Evolutionary conservation across 2,113 vertebrate genomes (phyloP).

Genomic region (Saccopteryx leptura): DNA sequence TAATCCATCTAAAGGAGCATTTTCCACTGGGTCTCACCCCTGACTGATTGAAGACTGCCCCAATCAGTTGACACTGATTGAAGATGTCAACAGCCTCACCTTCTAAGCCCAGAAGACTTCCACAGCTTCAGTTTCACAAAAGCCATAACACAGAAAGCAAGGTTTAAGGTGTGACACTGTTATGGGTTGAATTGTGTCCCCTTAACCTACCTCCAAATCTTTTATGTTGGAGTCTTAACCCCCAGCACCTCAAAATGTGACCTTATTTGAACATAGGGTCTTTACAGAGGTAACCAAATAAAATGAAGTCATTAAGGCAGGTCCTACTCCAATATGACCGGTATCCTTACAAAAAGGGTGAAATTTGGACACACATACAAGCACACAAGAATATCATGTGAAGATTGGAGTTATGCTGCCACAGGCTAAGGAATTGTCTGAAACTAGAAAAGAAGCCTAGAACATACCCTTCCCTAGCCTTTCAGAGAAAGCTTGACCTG

Average conservation of each 20-base stretch:
- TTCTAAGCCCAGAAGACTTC: not conserved
- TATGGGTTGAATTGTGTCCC: not conserved
- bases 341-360: not conserved
- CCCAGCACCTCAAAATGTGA: not conserved
- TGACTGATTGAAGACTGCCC: not conserved
- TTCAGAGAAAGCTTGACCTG: not conserved
- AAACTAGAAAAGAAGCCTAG: not conserved
- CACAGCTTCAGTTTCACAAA: not conserved
- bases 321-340: not conserved
- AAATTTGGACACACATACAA: not conserved
- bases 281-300: constrained; percentile 19
- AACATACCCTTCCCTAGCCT: not conserved
- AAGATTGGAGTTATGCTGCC: not conserved
- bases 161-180: not conserved
- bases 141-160: not conserved
- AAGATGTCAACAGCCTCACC: not conserved
- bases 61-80: too few relatives aligned
- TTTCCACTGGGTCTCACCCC: not conserved
- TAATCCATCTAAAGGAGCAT: not conserved
- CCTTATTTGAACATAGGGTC: not conserved
- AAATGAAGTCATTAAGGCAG: constrained; percentile 18
- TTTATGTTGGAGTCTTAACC: not conserved
- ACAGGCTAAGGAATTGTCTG: not conserved
- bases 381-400: not conserved
- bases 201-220: not conserved